Conservation (phyloP, 2,113 vertebrate genomes). For the Labeo rohita region DNA sequence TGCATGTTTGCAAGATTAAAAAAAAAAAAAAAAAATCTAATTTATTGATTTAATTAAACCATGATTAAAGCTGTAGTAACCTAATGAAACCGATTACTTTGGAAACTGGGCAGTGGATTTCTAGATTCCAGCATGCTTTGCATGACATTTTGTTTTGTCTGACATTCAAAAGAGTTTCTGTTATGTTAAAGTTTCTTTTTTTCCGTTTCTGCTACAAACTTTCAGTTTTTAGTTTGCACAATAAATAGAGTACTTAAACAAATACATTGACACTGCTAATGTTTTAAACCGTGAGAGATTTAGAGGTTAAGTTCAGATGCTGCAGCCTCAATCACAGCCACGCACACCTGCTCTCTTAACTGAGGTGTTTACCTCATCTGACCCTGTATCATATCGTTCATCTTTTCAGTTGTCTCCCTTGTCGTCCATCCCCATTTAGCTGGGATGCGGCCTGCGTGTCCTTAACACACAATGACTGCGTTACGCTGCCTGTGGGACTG, state of each 20-base stretch:
- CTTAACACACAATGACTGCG: constrained; percentile 23
- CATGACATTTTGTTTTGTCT: not conserved
- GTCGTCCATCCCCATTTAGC: not conserved
- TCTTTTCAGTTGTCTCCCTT: constrained; percentile 20
- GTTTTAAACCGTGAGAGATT: constrained; percentile 2
- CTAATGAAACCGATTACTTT: not conserved
- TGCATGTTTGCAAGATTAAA: not conserved
- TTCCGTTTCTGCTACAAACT: not conserved
- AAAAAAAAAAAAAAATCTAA: not conserved
- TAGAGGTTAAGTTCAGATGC: not conserved
- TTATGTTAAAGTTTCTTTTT: not conserved
- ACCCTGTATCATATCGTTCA: constrained; percentile 6
- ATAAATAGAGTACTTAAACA: not conserved
- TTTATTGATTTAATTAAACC: not conserved
- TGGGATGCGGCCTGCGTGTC: not conserved
- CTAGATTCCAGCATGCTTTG: not conserved
- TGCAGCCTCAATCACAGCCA: not conserved
- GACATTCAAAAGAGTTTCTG: not conserved
- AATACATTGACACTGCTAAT: not conserved
- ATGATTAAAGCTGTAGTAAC: not conserved
- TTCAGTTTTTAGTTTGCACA: not conserved
- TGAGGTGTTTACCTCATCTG: constrained; percentile 16
- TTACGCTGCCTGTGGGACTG: constrained; percentile 34
- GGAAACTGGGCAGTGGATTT: not conserved
- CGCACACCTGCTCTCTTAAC: constrained; percentile 13